Evolutionary conservation across 2,888 invertebrate species (phyloP), one percentile per base, ranked within the genome.

Genomic region (Endotricha flammealis): DNA sequence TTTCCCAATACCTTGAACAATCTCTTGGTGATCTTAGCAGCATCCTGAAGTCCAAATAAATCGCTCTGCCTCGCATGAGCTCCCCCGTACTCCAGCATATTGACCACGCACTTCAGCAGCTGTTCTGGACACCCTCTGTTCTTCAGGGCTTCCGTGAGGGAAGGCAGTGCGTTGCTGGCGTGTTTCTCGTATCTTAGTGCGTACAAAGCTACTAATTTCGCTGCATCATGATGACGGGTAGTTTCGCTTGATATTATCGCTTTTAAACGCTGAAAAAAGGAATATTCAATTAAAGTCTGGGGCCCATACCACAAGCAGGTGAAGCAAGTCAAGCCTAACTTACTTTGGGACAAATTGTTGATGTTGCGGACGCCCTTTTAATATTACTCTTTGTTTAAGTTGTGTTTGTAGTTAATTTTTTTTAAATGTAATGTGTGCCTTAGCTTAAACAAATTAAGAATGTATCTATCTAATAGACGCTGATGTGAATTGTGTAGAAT

Each of bases 181-280:
- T 97, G 94, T 49, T 93, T 93, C 78, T 98, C 97, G 77, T 98
- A 99, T 16, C 96, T 92, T 11, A 99, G 85, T 0, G 96, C 95
- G 83, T 99, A 99, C 14, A 99, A 77, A 75, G 97, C 92, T 0
- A 98, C 97, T 36, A 99, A 87, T 50, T 96, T 92, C 0, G 93
- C 89, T 1, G 95, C 94, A 85, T 99, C 98, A 35, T 91, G 83
- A 49, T 94, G 90, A 7, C 92, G 88, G 7, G 91, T 83, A 38
- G 91, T 89, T 20, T 93, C 92, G 67, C 92, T 92, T 0, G 88
- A 78, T n/a, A 99, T 77, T 5, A 99, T 83, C 50, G 90, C 90
- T 54, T 93, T 93, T 1, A 99, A 90, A 51, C 91, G 91, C 89
- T 94, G 80, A 0, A 65, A 33, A 31, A 30, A 12, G n/a, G n/a